These are phyloP conservation scores for Colius striatus DNA, from an alignment of 2,113 vertebrate species.

Conservation along the genomic window DNA sequence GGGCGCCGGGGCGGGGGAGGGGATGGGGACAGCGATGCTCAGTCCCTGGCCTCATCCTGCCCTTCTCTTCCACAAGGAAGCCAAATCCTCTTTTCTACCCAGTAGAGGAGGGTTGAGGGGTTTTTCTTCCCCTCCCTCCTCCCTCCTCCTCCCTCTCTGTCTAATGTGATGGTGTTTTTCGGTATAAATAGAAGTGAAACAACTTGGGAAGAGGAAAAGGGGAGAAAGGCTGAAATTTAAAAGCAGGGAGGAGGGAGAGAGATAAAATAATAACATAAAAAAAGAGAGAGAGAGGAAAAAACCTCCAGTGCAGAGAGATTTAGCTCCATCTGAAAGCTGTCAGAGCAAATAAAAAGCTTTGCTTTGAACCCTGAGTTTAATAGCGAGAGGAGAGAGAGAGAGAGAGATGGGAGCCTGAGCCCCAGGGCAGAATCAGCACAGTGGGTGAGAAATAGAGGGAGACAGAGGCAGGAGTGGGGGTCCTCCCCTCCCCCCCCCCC, in stretches of 20 bases:
- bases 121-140: neutral
- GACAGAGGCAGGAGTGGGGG: neutral
- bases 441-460: neutral
- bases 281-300: neutral
- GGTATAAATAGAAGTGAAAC: neutral
- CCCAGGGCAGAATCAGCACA: constrained; percentile 70
- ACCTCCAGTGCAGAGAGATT: constrained; percentile 63
- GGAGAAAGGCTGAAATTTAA: too few relatives aligned
- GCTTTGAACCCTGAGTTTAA: constrained; percentile 72
- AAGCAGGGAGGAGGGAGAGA: neutral
- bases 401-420: constrained; percentile 45
- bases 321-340: constrained; percentile 81
- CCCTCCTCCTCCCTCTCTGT: too few relatives aligned
- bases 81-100: constrained; percentile 32
- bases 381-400: constrained; percentile 50
- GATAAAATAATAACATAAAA: neutral
- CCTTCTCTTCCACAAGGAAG: neutral
- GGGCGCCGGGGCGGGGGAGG: neutral
- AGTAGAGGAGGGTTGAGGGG: neutral
- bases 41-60: neutral
- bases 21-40: too few relatives aligned
- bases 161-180: neutral
- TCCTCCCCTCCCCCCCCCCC: too few relatives aligned
- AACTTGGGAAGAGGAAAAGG: neutral
- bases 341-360: constrained; percentile 73